Percentiles rank a stretch among this genome's conserved stretches.
phyloP scores from a whole-genome alignment of 2,888 invertebrate genomes.

The Stramonita haemastoma region DNA sequence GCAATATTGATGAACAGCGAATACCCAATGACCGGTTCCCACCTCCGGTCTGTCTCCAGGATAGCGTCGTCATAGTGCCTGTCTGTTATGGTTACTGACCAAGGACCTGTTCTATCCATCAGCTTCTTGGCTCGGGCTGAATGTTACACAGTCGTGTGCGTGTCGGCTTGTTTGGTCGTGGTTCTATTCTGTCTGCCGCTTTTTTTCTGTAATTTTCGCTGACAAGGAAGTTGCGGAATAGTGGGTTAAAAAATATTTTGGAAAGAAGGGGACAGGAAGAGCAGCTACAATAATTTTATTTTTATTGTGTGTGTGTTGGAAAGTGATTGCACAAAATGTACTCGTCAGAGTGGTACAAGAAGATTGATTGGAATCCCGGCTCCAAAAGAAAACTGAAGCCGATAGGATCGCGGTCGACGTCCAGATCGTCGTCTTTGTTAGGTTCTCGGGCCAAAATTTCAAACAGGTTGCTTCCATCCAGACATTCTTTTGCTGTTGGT shows the following conservation, averaged over 20 bases:
- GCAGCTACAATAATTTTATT: no score
- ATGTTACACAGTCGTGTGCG: not conserved
- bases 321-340: constrained; percentile 33
- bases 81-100: constrained; percentile 31
- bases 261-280: no score
- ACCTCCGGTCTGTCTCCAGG: not conserved
- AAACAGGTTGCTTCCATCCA: not conserved
- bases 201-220: no score
- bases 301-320: not conserved
- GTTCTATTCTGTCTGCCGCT: not conserved
- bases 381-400: not conserved
- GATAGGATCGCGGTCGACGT: not conserved
- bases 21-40: not conserved
- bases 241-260: no score
- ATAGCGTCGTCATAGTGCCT: constrained; percentile 16
- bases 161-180: not conserved
- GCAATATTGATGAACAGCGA: constrained; percentile 28
- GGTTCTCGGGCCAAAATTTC: not conserved
- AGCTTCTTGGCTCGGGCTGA: not conserved
- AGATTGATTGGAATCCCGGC: not conserved
- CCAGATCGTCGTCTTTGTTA: not conserved
- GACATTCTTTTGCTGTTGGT: not conserved
- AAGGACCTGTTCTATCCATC: not conserved
- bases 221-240: no score
- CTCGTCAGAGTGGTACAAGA: constrained; percentile 36